Evolutionary conservation across 2,888 invertebrate species (phyloP).

Genomic region (Macaria notata): DNA sequence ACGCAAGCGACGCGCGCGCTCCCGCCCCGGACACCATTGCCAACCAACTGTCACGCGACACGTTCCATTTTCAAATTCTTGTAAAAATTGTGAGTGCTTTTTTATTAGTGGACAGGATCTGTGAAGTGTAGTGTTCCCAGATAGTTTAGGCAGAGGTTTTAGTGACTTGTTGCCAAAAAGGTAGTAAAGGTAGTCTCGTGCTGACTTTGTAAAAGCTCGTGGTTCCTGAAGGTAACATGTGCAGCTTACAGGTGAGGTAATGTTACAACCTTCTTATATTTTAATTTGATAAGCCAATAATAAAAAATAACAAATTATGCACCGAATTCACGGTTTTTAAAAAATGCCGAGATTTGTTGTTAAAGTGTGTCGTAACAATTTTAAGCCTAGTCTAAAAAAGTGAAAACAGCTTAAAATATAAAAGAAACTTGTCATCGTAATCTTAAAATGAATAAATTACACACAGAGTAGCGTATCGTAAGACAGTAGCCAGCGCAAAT

Average conservation of each 20-base stretch:
- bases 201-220: slow-evolving; percentile 6
- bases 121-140: slow-evolving; percentile 41
- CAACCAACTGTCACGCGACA: slow-evolving; percentile 42
- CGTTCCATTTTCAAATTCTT: slow-evolving; percentile 44
- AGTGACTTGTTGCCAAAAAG: slow-evolving; percentile 35
- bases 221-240: slow-evolving; percentile 26
- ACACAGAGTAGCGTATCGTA: slow-evolving; percentile 8
- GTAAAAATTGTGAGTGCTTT: slow-evolving; percentile 27
- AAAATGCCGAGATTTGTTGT: no score
- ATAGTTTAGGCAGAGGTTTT: slow-evolving; percentile 36
- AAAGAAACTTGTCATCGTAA: neutral
- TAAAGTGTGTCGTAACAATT: no score
- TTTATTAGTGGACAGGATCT: slow-evolving; percentile 18
- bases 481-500: slow-evolving; percentile 22
- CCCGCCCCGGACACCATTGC: slow-evolving; percentile 46
- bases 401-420: no score
- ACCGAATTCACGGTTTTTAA: no score
- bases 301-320: no score
- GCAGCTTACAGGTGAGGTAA: slow-evolving; percentile 30
- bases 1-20: slow-evolving; percentile 71
- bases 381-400: no score
- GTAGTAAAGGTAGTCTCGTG: slow-evolving; percentile 23
- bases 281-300: neutral
- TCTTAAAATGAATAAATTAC: slow-evolving; percentile 19
- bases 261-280: neutral